Conservation (phyloP, 2,888 invertebrate genomes). For the Pyrocoelia pectoralis region DNA sequence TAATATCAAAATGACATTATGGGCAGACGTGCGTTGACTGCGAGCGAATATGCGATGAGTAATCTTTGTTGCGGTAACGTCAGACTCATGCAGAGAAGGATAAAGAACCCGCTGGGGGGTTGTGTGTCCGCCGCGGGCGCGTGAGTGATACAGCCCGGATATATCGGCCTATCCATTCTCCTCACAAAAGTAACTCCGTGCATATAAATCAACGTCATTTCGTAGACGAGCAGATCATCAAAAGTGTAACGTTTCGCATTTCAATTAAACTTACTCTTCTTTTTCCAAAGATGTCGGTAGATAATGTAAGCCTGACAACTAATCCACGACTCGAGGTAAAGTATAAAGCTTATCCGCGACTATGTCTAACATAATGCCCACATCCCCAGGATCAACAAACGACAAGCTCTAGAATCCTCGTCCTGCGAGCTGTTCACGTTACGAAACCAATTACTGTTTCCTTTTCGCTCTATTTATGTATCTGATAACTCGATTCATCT, state of each 20-base stretch:
- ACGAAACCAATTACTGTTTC: slow-evolving; percentile 37
- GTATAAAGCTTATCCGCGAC: slow-evolving; percentile 41
- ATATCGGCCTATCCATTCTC: slow-evolving; percentile 45
- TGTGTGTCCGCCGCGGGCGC: slow-evolving; percentile 45
- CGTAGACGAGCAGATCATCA: slow-evolving; percentile 46
- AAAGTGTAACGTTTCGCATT: slow-evolving; percentile 40
- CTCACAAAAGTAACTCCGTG: slow-evolving; percentile 46
- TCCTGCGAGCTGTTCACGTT: slow-evolving; percentile 27
- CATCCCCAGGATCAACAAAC: slow-evolving; percentile 34
- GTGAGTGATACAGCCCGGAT: slow-evolving; percentile 46
- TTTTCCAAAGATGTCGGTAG: slow-evolving; percentile 21
- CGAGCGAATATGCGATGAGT: slow-evolving; percentile 44
- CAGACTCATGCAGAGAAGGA: slow-evolving; percentile 39
- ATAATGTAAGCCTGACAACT: slow-evolving; percentile 41
- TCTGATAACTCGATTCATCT: slow-evolving; percentile 30
- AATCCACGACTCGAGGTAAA: slow-evolving; percentile 41
- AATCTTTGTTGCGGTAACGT: slow-evolving; percentile 46
- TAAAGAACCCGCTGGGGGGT: slow-evolving; percentile 43
- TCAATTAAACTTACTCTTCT: slow-evolving; percentile 30
- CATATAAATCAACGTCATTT: slow-evolving; percentile 51
- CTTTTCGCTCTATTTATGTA: slow-evolving; percentile 30
- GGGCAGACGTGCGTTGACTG: slow-evolving; percentile 50
- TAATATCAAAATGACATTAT: slow-evolving; percentile 58
- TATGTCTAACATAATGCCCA: slow-evolving; percentile 39
- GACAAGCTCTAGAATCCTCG: slow-evolving; percentile 33